Evolutionary conservation across 2,113 vertebrate species (phyloP).

Genomic region (Fulmarus glacialis): DNA sequence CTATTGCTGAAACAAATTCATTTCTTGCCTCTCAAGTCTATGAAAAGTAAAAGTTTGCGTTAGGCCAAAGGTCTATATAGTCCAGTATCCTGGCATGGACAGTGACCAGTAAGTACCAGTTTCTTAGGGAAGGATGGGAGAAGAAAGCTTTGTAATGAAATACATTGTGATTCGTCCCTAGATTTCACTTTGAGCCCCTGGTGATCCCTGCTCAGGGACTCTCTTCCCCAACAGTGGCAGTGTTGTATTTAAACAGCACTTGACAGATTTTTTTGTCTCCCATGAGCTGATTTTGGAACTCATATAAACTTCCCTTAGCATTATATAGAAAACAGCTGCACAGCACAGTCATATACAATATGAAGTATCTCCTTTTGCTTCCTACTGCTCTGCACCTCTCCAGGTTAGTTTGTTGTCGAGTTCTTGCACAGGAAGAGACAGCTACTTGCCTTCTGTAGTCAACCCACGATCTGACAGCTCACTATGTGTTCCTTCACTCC

Average conservation of each 20-base stretch:
- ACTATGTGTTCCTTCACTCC: background rate
- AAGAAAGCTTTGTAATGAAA: background rate
- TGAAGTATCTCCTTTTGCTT: background rate
- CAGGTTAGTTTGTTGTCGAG: background rate
- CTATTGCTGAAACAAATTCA: background rate
- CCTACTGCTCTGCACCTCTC: background rate
- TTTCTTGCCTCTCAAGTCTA: background rate
- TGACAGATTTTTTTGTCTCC: background rate
- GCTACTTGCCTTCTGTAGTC: background rate
- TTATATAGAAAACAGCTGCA: background rate
- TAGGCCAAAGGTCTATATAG: background rate
- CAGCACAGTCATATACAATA: background rate
- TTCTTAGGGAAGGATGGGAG: background rate
- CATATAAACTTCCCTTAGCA: background rate
- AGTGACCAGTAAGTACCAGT: background rate
- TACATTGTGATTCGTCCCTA: background rate
- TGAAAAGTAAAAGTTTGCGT: background rate
- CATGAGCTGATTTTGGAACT: background rate
- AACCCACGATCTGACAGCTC: background rate
- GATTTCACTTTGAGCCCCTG: background rate
- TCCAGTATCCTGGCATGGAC: background rate
- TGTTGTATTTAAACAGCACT: background rate
- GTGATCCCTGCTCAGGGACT: background rate
- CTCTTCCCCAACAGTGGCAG: background rate
- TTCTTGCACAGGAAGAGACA: background rate